Evolutionary conservation across 2,113 vertebrate species (phyloP).

Genomic region (Ploceus nigricollis): DNA sequence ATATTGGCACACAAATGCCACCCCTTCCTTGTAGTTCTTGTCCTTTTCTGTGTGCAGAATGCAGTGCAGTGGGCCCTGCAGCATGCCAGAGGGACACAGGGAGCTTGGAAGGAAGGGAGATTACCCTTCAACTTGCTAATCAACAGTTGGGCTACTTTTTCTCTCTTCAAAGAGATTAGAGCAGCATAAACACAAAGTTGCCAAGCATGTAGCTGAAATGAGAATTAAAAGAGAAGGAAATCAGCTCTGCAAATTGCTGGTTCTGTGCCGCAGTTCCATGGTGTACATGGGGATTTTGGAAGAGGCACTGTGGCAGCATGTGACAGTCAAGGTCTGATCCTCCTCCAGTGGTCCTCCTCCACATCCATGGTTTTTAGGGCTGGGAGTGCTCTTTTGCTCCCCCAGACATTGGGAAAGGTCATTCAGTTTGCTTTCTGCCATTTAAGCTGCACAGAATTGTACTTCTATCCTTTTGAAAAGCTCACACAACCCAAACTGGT

Average conservation of each 20-base stretch:
- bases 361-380: accelerated
- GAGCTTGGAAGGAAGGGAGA: background rate
- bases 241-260: accelerated
- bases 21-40: background rate
- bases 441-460: background rate
- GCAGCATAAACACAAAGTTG: background rate
- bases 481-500: background rate
- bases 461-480: background rate
- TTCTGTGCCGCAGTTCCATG: background rate
- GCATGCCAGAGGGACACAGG: background rate
- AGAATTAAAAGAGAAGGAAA: background rate
- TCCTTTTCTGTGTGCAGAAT: background rate
- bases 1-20: background rate
- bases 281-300: background rate
- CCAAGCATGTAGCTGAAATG: background rate
- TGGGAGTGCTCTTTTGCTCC: background rate
- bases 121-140: background rate
- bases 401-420: background rate
- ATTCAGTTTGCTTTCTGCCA: background rate
- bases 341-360: background rate
- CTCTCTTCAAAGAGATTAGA: background rate
- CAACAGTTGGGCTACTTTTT: background rate
- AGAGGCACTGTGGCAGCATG: accelerated
- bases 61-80: background rate
- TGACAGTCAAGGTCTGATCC: background rate